Percentiles rank a stretch among this genome's conserved stretches.
phyloP scores from a whole-genome alignment of 2,797 vertebrate genomes.

The Potorous gilbertii region DNA sequence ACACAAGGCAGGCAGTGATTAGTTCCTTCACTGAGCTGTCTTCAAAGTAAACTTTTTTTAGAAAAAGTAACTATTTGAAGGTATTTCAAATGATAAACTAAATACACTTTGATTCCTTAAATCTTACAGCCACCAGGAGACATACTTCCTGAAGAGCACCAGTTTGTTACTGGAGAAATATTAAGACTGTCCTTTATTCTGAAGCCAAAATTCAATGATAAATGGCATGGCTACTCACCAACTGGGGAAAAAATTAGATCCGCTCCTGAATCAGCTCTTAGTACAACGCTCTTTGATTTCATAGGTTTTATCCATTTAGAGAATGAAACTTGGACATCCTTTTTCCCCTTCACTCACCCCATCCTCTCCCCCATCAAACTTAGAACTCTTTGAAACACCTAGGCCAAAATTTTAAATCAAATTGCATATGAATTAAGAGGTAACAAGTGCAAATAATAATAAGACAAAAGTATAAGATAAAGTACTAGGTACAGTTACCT shows the following conservation, averaged over 20 bases:
- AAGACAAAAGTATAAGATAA: constrained; percentile 60
- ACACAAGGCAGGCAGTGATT: constrained; percentile 43
- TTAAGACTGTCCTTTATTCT: constrained; percentile 62
- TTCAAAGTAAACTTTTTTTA: constrained; percentile 15
- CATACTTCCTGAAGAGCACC: constrained; percentile 63
- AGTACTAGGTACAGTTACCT: constrained; percentile 59
- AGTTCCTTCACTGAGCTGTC: constrained; percentile 57
- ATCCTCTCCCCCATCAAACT: constrained; percentile 11
- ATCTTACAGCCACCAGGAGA: constrained; percentile 30
- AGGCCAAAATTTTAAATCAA: constrained; percentile 66
- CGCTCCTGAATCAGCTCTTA: constrained; percentile 64
- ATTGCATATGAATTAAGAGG: constrained; percentile 75
- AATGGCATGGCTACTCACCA: constrained; percentile 59
- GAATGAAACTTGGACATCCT: constrained; percentile 37
- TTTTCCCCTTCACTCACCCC: background rate
- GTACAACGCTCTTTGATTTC: constrained; percentile 62
- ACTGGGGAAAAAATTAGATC: constrained; percentile 59
- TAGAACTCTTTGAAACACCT: constrained; percentile 66
- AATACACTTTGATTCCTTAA: constrained; percentile 61
- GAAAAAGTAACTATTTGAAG: constrained; percentile 51
- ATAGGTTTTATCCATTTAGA: constrained; percentile 59
- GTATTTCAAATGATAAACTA: constrained; percentile 72
- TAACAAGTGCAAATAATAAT: constrained; percentile 77
- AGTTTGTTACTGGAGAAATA: constrained; percentile 55
- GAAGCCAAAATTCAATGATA: constrained; percentile 67